Conservation (phyloP, 2,797 vertebrate genomes). For the Danio choprae region DNA sequence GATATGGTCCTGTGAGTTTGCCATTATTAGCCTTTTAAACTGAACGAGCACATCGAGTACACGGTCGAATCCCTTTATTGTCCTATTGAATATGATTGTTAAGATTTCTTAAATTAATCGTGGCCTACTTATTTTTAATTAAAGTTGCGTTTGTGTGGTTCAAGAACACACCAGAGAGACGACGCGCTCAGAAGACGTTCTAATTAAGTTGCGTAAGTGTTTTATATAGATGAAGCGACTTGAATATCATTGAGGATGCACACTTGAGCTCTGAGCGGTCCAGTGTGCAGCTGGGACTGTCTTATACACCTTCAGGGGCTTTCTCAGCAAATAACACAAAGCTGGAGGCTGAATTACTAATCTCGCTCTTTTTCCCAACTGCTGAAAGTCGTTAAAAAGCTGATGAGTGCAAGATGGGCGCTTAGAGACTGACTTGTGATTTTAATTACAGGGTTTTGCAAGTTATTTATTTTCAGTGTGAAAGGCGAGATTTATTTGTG, state of each 20-base stretch:
- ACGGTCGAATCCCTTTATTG: constrained; percentile 48
- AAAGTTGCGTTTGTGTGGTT: constrained; percentile 71
- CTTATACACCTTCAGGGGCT: constrained; percentile 38
- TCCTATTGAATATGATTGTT: constrained; percentile 63
- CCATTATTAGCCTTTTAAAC: constrained; percentile 62
- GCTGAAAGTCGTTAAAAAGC: constrained; percentile 7
- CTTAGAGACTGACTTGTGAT: constrained; percentile 27
- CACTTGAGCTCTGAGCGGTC: constrained; percentile 30
- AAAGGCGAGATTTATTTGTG: constrained; percentile 10
- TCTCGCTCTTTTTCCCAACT: background rate
- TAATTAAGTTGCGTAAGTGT: constrained; percentile 63
- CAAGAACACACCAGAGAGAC: constrained; percentile 67
- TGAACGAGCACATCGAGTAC: constrained; percentile 44
- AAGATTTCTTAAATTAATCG: constrained; percentile 71
- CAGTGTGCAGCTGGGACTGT: constrained; percentile 41
- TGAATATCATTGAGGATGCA: constrained; percentile 43
- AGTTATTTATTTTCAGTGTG: constrained; percentile 14
- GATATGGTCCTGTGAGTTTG: constrained; percentile 63
- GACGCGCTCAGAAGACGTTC: constrained; percentile 68
- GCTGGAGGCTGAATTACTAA: constrained; percentile 28
- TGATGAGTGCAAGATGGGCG: constrained; percentile 7
- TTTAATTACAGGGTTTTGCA: constrained; percentile 3
- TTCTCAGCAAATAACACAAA: constrained; percentile 35
- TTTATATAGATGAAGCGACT: constrained; percentile 67
- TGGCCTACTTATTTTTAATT: constrained; percentile 79